Base-by-base conservation (phyloP, 2,797 vertebrate species). In the Rhynchonycteris naso region DNA sequence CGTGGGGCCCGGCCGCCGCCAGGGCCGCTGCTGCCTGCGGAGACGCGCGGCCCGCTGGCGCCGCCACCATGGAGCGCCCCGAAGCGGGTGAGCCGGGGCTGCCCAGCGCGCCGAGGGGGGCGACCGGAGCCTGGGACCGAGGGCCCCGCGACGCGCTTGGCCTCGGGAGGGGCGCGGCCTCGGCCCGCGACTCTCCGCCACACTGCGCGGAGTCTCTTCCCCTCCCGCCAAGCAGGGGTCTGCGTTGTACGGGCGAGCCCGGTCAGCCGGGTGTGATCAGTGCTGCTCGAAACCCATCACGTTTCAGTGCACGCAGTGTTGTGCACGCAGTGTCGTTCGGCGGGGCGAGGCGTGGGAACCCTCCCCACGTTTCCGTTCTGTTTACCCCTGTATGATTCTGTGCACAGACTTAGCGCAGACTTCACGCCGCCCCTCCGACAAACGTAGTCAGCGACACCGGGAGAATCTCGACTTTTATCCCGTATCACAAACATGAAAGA, bases 61-160 rank as follows among this genome's bases (percentile, higher is more conserved):
- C 80, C 7, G n/a, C n/a, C 50, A 19, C 88, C 75, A 71, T 83
- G 97, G 95, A 97, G 90, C 33, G n/a, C 79, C 66, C 92, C 43
- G 92, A 16, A 90, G 95, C 85, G n/a, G 95, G 96, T 97, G 95
- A 96, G 97, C 93, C 52, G 63, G 58, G 69, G 65, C 87, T 47
- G 52, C 85, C 35, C 30, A 10, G 72, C 65, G 15, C 52, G 56
- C 65, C 13, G 19, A 84, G 74, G 22, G 72, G 78, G 33, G 76
- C 71, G 52, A 21, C 13, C 5, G 71, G 71, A 58, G 61, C 35
- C 26, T 2, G 54, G 12, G 10, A 30, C 24, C 83, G 19, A 7
- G 61, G 74, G 43, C 15, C 16, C 16, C 14, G 50, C 50, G 8
- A 28, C 0, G 38, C 14, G 71, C 50, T 35, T 63, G 30, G 78